Base-by-base conservation (phyloP, 2,797 vertebrate genomes). In the Margarornis squamiger region DNA sequence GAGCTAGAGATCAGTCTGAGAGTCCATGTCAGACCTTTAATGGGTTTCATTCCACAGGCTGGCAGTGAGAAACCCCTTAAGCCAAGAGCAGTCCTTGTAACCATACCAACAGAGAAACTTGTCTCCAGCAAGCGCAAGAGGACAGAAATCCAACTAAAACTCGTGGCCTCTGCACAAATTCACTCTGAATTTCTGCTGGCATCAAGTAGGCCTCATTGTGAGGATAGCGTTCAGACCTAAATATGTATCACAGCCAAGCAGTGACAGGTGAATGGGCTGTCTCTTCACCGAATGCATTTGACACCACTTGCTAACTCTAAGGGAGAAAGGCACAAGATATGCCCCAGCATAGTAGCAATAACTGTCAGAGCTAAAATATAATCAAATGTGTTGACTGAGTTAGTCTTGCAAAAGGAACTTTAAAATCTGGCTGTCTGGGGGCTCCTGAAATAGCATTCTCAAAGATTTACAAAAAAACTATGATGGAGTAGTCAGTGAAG, bases 341-440 rank as follows among this genome's bases (percentile, higher is more conserved):
- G 15, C 1, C 39, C 29, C 52, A 38, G 51, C 24, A 71, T 4
- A 14, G 8, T 21, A 73, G 48, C 77, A 95, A 38, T 21, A 5
- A 49, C 49, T 71, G 45, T 45, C 58, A 41, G 59, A 83, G 79
- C 27, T 62, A 71, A 93, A 75, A 75, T 36, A 32, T 6, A 8
- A 61, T 30, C 23, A 67, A 21, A 77, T n/a, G 26, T 32, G 41
- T 84, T 73, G 58, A 66, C 39, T 21, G 49, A 88, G 73, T 88
- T 83, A 77, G 41, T 82, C 74, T 84, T 70, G 55, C 59, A 88
- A 94, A 94, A 89, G 32, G 49, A 95, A 45, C 32, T 90, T 81
- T 29, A 29, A 86, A 66, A 46, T 77, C 51, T 81, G 36, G 7
- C 54, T 82, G 32, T 38, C 41, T 57, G 34, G 23, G 13, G 27